Conservation (phyloP, 2,797 vertebrate species). For the Dipus sagitta region DNA sequence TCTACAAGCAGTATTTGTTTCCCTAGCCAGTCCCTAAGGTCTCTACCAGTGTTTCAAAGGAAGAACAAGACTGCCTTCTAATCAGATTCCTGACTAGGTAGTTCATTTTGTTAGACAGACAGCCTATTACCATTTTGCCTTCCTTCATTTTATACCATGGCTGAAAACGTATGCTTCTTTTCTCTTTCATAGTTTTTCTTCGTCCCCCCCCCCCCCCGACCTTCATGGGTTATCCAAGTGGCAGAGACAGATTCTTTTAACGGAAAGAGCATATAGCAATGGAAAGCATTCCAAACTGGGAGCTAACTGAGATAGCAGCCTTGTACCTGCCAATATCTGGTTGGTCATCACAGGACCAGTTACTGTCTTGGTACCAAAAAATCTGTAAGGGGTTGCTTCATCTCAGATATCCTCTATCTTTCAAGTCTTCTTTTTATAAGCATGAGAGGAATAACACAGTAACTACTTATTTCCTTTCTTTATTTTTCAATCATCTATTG, state of each 20-base stretch:
- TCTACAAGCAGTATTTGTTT: conserved; percentile 5
- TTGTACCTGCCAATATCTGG: conserved; percentile 3
- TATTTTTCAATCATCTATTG: conserved; percentile 31
- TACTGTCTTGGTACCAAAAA: conserved; percentile 8
- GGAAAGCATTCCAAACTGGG: background rate
- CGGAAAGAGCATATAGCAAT: background rate
- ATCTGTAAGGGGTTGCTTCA: conserved; percentile 20
- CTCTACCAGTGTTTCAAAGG: conserved; percentile 3
- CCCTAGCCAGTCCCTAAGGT: conserved; percentile 57
- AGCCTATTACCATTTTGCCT: conserved; percentile 66
- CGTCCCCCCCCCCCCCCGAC: conserved; percentile 29
- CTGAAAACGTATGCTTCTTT: conserved; percentile 70
- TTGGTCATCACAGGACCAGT: conserved; percentile 38
- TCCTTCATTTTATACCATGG: conserved; percentile 63
- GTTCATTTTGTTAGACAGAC: conserved; percentile 58
- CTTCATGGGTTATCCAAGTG: conserved; percentile 59
- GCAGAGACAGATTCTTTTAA: conserved; percentile 53
- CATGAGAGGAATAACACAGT: background rate
- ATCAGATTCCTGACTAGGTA: conserved; percentile 56
- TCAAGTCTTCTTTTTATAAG: conserved; percentile 42
- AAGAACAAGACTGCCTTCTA: conserved; percentile 66
- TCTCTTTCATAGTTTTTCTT: conserved; percentile 46
- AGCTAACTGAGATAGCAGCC: background rate
- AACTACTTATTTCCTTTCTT: conserved; percentile 45
- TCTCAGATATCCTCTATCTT: conserved; percentile 20